phyloP scores from a whole-genome alignment of 2,888 invertebrate genomes.

The Ctenicera cuprea region DNA sequence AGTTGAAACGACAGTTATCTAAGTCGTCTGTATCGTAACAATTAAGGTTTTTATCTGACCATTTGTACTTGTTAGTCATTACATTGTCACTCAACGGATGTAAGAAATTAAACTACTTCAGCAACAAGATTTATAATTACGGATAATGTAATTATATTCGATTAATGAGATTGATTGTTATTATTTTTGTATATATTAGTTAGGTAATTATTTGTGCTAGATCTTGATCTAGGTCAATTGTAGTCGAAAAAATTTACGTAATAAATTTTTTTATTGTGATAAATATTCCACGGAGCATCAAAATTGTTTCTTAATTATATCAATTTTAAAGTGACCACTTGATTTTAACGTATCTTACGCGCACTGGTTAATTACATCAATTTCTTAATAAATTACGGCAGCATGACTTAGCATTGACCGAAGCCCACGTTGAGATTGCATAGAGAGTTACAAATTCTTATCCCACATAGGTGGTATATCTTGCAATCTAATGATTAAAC shows the following conservation, averaged over 20 bases:
- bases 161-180: conserved; percentile 7
- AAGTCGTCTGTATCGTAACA: conserved; percentile 21
- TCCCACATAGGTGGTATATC: conserved; percentile 27
- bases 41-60: conserved; percentile 13
- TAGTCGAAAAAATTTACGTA: too few species aligned
- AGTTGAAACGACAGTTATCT: conserved; percentile 21
- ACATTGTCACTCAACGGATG: conserved; percentile 7
- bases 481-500: conserved; percentile 17
- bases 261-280: too few species aligned
- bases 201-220: not conserved
- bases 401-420: conserved; percentile 24
- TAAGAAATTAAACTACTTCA: conserved; percentile 25
- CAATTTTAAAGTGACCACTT: not conserved
- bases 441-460: conserved; percentile 28
- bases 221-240: not conserved
- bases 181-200: conserved; percentile 9
- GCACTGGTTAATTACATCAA: conserved; percentile 11
- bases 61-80: conserved; percentile 17
- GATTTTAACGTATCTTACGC: not conserved
- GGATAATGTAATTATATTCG: conserved; percentile 21
- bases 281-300: too few species aligned
- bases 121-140: conserved; percentile 21
- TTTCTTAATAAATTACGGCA: conserved; percentile 25
- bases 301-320: too few species aligned
- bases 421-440: conserved; percentile 20